Percentiles rank a stretch among this genome's conserved stretches.
Evolutionary conservation across 2,888 invertebrate genomes (phyloP).

Genomic region (Drosophila prolongata): DNA sequence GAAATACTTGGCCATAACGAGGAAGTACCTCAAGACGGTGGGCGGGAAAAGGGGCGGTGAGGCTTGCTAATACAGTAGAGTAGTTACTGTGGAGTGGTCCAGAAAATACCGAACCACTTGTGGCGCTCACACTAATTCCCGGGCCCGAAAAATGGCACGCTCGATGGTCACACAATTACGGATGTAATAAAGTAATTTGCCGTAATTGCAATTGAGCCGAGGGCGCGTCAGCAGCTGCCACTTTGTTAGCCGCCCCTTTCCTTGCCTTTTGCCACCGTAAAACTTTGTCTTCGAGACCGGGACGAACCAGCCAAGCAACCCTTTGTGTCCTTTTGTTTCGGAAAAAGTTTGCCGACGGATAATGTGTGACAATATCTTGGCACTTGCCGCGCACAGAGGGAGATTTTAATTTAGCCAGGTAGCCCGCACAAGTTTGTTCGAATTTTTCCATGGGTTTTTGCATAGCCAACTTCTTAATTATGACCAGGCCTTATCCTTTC

Average conservation of each 20-base stretch:
- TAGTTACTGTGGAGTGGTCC: conserved; percentile 8
- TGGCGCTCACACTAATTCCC: conserved; percentile 65
- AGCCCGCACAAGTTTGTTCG: conserved; percentile 47
- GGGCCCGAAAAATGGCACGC: conserved; percentile 80
- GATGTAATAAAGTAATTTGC: conserved; percentile 84
- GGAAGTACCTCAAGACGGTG: background rate
- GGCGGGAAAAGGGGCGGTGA: conserved; percentile 7
- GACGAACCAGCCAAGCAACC: conserved; percentile 20
- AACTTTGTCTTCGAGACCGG: conserved; percentile 41
- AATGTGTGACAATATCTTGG: conserved; percentile 73
- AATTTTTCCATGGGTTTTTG: conserved; percentile 67
- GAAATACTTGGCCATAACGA: background rate
- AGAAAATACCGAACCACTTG: conserved; percentile 69
- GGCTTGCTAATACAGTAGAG: conserved; percentile 6
- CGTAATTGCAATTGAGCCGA: conserved; percentile 84
- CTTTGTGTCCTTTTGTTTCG: conserved; percentile 43
- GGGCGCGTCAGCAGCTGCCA: conserved; percentile 57
- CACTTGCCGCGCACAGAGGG: conserved; percentile 72
- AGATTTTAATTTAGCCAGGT: conserved; percentile 72
- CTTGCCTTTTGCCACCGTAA: conserved; percentile 6
- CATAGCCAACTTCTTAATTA: conserved; percentile 81
- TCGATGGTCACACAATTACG: conserved; percentile 84
- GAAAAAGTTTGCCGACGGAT: conserved; percentile 37
- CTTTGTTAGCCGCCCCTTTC: conserved; percentile 36
- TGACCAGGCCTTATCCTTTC: conserved; percentile 61